Conservation (phyloP, 2,888 invertebrate species). For the Ferrisia virgata region DNA sequence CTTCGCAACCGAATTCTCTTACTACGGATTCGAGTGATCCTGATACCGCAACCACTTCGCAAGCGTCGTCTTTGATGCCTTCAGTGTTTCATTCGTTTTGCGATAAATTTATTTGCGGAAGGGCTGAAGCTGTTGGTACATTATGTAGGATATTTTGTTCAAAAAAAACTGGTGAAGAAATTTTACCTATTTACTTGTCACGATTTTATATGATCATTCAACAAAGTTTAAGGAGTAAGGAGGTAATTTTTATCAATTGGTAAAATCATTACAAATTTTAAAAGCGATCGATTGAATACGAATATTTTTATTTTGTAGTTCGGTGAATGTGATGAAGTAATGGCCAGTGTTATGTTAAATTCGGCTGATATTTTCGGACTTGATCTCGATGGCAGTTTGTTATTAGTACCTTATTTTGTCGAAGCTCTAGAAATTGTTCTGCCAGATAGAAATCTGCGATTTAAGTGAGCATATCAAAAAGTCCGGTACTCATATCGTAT, state of each 20-base stretch:
- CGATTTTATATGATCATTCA: conserved; percentile 89
- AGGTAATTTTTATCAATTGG: conserved; percentile 54
- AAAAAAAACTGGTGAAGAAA: conserved; percentile 90
- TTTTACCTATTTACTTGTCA: conserved; percentile 87
- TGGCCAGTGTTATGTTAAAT: conserved; percentile 83
- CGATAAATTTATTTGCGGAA: conserved; percentile 60
- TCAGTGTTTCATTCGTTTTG: conserved; percentile 22
- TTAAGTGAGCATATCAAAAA: conserved; percentile 62
- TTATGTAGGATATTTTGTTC: conserved; percentile 94
- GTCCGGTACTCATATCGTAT: not conserved
- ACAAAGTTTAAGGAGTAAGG: conserved; percentile 73
- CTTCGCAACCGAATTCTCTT: conserved; percentile 61
- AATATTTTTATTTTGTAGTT: conserved; percentile 51
- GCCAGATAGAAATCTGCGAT: conserved; percentile 76
- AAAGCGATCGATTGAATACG: not conserved
- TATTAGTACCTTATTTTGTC: conserved; percentile 85
- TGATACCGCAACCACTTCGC: conserved; percentile 46
- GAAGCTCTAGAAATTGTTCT: conserved; percentile 86
- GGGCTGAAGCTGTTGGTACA: conserved; percentile 92
- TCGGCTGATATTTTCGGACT: conserved; percentile 83
- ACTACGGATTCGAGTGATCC: conserved; percentile 55
- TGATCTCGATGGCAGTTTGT: conserved; percentile 88
- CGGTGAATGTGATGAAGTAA: conserved; percentile 69
- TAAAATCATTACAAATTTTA: not conserved
- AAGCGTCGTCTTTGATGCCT: conserved; percentile 46